Evolutionary conservation across 2,888 invertebrate species (phyloP).

Genomic region (Apotomis betuletana): DNA sequence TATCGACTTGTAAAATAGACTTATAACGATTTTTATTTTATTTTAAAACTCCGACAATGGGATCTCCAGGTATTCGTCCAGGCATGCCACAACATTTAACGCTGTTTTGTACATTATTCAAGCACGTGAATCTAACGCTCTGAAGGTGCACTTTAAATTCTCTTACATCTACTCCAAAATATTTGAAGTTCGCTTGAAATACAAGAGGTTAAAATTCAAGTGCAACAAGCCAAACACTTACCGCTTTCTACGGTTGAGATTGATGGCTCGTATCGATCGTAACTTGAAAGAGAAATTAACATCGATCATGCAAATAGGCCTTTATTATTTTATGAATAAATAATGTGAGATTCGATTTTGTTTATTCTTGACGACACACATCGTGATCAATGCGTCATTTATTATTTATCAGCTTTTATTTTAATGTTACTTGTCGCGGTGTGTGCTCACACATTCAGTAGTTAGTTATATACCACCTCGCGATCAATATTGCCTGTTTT

Average conservation of each 20-base stretch:
- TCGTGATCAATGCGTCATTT: not conserved
- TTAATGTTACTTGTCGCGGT: too few species aligned
- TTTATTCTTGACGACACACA: slow-evolving; percentile 3
- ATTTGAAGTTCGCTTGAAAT: slow-evolving; percentile 15
- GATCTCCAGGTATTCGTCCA: too few species aligned
- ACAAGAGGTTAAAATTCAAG: slow-evolving; percentile 19
- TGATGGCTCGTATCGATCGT: slow-evolving; percentile 30
- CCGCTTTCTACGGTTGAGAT: slow-evolving; percentile 35
- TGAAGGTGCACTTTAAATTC: not conserved
- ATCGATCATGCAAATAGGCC: slow-evolving; percentile 26
- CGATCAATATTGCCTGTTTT: too few species aligned
- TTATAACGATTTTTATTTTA: too few species aligned
- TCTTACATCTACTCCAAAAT: slow-evolving; percentile 2
- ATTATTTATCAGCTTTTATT: too few species aligned
- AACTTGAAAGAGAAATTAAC: slow-evolving; percentile 24
- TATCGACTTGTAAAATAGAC: too few species aligned
- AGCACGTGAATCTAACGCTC: too few species aligned
- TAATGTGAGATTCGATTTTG: slow-evolving; percentile 9
- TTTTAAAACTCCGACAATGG: too few species aligned
- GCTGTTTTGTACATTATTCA: too few species aligned
- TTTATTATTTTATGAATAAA: slow-evolving; percentile 24
- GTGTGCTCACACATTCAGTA: too few species aligned
- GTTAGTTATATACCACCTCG: too few species aligned
- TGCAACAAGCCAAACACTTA: slow-evolving; percentile 22
- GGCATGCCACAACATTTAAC: too few species aligned